phyloP scores from a whole-genome alignment of 1,140 invertebrate species.

The Eufriesea mexicana region DNA sequence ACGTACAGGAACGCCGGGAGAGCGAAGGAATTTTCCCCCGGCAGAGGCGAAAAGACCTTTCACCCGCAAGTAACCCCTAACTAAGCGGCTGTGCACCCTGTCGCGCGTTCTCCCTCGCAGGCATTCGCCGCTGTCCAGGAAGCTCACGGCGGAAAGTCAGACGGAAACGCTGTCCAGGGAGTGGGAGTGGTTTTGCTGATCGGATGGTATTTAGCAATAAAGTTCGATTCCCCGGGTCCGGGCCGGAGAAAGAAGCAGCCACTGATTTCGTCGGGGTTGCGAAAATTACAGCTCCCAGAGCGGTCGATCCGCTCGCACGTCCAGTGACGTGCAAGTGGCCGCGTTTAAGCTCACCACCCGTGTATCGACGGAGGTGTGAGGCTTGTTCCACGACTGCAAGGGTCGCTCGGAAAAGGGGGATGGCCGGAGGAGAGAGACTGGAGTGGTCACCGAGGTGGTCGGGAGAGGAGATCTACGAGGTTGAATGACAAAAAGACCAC shows the following conservation, averaged over 20 bases:
- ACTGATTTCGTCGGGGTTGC: constrained; percentile 80
- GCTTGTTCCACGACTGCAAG: constrained; percentile 40
- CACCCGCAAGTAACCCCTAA: constrained; percentile 29
- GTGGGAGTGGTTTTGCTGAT: constrained; percentile 78
- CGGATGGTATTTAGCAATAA: constrained; percentile 82
- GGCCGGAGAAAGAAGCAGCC: constrained; percentile 76
- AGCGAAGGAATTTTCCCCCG: constrained; percentile 6
- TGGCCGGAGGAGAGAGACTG: constrained; percentile 49
- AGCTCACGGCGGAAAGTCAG: constrained; percentile 35
- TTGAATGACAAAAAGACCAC: constrained; percentile 75
- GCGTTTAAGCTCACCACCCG: constrained; percentile 74
- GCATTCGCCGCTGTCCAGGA: neutral
- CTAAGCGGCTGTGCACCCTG: neutral
- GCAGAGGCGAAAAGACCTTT: constrained; percentile 22
- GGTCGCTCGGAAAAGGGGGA: constrained; percentile 52
- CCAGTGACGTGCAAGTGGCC: constrained; percentile 65
- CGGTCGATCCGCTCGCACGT: constrained; percentile 52
- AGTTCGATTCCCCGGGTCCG: constrained; percentile 77
- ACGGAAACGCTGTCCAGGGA: constrained; percentile 24
- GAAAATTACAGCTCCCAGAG: constrained; percentile 79
- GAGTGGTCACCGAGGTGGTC: constrained; percentile 73
- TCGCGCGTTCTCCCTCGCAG: constrained; percentile 24
- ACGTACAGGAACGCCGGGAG: neutral
- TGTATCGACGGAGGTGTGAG: constrained; percentile 70
- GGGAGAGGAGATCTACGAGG: constrained; percentile 73